Base-by-base conservation (phyloP, 2,888 invertebrate species). In the Tribolium freemani region DNA sequence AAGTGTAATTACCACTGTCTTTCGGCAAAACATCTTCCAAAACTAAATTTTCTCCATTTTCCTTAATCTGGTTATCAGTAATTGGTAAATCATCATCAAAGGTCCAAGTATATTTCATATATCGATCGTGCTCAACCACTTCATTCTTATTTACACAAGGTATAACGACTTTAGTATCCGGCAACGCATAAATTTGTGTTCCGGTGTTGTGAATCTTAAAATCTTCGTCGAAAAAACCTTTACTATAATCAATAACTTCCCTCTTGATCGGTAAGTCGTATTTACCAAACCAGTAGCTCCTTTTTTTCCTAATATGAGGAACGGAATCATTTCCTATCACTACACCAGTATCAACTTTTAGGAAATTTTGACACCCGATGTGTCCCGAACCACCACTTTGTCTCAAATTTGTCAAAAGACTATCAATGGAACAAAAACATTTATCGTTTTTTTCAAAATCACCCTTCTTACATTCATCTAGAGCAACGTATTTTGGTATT, bases 1-100 rank as follows among this genome's bases (percentile, higher is more conserved):
- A 87, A 2, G 85, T 85, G 72, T 87, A 87, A 73, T 86, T 86
- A 3, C 86, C 86, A 11, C 82, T 79, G 60, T 86, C 83, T 75
- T 84, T 83, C 9, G 83, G 78, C 21, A 83, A 77, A 3, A 84
- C 78, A 48, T 83, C 80, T n/a, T 82, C 81, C 21, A 87, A 79
- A 1, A 78, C 73, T 48, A 86, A 73, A 10, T 77, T 76, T 8
- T 83, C 81, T 53, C 82, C 82, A 4, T 75, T 77, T 30, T 75
- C 74, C 2, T 76, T 75, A 3, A 82, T 61, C n/a, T 74, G 68
- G 56, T 60, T 51, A 80, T 80, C 78, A 74, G 56, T 66, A 57
- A 71, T 56, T 53, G 71, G 54, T 38, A 63, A 48, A 53, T 76
- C 71, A 26, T 76, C 72, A 13, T 75, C 77, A 74, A 79, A 81